A percentile compares a stretch with the other conserved stretches of the same genome.
phyloP scores from a whole-genome alignment of 1,140 invertebrate species.

The Teleopsis dalmanni region DNA sequence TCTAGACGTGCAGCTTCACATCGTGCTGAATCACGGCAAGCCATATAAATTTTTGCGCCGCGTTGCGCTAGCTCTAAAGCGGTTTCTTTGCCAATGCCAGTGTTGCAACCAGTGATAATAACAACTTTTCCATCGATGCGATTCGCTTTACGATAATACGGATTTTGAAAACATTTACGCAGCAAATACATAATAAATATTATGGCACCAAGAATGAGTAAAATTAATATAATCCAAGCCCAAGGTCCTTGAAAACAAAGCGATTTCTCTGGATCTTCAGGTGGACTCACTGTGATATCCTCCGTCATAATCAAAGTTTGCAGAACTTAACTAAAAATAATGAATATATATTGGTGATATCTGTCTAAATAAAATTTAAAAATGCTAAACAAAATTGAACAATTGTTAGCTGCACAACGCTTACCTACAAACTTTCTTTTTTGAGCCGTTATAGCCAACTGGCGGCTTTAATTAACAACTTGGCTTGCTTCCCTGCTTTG shows the following conservation, averaged over 20 bases:
- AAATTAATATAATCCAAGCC: constrained; percentile 31
- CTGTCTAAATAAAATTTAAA: no score
- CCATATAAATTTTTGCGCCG: constrained; percentile 74
- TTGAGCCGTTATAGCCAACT: background rate
- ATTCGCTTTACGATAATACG: constrained; percentile 30
- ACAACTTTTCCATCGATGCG: constrained; percentile 43
- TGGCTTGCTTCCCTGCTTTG: background rate
- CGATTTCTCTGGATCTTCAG: constrained; percentile 14
- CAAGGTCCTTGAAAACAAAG: constrained; percentile 35
- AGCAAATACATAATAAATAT: constrained; percentile 30
- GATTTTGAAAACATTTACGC: constrained; percentile 32
- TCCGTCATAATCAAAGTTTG: constrained; percentile 1
- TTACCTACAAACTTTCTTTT: constrained; percentile 5
- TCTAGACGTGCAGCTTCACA: constrained; percentile 56
- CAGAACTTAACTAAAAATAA: no score
- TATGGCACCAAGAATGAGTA: constrained; percentile 17
- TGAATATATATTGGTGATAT: no score
- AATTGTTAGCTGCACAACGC: background rate
- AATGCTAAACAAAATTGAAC: no score
- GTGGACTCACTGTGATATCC: background rate
- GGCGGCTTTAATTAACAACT: background rate
- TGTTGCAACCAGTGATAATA: constrained; percentile 64
- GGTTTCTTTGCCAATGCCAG: constrained; percentile 85
- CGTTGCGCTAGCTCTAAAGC: constrained; percentile 66
- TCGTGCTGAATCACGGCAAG: constrained; percentile 71